Conservation (phyloP, 2,113 vertebrate species). For the Psittacara wagleri region DNA sequence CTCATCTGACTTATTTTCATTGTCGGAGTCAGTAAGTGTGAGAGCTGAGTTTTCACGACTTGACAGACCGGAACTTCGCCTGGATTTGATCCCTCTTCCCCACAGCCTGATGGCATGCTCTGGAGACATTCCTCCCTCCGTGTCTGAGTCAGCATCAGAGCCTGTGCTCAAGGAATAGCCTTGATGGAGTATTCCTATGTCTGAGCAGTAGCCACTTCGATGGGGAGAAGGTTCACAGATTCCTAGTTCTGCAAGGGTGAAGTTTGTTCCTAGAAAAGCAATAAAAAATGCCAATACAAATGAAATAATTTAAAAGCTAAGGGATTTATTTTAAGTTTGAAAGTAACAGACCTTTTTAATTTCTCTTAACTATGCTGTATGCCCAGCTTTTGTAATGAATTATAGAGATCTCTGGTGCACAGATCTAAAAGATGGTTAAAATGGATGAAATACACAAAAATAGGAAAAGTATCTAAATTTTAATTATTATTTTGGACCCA, state of each 20-base stretch:
- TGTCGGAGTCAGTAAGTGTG: constrained; percentile 92
- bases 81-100: constrained; percentile 89
- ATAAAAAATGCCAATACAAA: neutral
- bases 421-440: neutral
- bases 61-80: constrained; percentile 89
- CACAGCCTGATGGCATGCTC: constrained; percentile 92
- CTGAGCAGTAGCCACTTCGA: constrained; percentile 88
- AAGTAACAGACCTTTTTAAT: neutral
- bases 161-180: constrained; percentile 89
- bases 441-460: neutral
- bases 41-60: constrained; percentile 92
- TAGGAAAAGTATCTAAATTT: neutral
- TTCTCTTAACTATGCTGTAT: neutral
- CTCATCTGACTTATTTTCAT: constrained; percentile 92
- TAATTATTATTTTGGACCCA: neutral
- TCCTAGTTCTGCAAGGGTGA: constrained; percentile 91
- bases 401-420: neutral
- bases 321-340: neutral
- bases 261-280: constrained; percentile 81
- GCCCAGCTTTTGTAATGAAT: neutral
- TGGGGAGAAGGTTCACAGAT: constrained; percentile 89
- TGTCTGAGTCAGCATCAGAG: constrained; percentile 90
- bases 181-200: constrained; percentile 90
- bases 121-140: constrained; percentile 90
- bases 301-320: neutral